A percentile compares a stretch with the other conserved stretches of the same genome.
Conservation (phyloP, 2,888 invertebrate genomes). For the Eupithecia subfuscata region DNA sequence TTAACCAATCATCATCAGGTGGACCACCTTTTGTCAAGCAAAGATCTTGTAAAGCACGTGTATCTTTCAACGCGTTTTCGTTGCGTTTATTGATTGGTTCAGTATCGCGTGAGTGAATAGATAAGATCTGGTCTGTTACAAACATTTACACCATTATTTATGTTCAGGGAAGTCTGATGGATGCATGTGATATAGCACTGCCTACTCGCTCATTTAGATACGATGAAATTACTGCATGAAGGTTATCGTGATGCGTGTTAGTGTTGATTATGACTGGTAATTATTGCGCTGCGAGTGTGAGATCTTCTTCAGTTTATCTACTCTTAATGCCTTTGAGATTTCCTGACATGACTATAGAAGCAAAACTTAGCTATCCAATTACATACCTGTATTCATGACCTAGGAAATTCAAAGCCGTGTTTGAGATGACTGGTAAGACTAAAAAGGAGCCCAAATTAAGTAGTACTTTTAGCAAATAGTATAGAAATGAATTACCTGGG, state of each 20-base stretch:
- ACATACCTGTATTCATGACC: not conserved
- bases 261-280: not conserved
- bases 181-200: not conserved
- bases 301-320: not conserved
- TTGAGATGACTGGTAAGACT: not conserved
- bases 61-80: not conserved
- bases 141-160: constrained; percentile 4
- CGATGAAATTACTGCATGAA: constrained; percentile 1
- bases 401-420: not conserved
- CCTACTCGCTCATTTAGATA: constrained; percentile 9
- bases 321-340: not conserved
- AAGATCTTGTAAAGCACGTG: not conserved
- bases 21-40: not conserved
- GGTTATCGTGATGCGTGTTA: not conserved
- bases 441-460: not conserved
- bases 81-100: not conserved
- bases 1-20: not conserved
- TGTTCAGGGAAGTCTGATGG: not conserved
- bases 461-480: not conserved
- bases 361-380: not conserved
- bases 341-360: not conserved
- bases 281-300: not conserved
- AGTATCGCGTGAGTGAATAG: not conserved
- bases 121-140: not conserved
- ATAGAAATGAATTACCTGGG: constrained; percentile 85